phyloP scores from a whole-genome alignment of 2,888 invertebrate species.

The Hetaerina titia region DNA sequence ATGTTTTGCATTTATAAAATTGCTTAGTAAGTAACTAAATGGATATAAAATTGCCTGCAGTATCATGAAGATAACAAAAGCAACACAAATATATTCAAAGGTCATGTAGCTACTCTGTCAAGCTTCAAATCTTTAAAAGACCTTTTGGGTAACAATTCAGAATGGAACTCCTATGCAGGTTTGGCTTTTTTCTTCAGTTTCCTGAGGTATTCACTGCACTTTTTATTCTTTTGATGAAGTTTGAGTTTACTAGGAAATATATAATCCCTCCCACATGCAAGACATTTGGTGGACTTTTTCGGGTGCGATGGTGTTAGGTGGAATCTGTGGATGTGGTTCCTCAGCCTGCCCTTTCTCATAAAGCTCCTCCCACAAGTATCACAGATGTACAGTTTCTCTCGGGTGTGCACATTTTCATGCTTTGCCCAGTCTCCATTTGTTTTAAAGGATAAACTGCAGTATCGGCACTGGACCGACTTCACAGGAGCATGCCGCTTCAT shows the following conservation, averaged over 20 bases:
- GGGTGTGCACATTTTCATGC: slow-evolving; percentile 44
- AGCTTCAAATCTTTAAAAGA: too few species aligned
- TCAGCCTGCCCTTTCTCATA: slow-evolving; percentile 41
- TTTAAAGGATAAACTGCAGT: neutral
- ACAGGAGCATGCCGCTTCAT: neutral
- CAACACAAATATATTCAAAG: neutral
- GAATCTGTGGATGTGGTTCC: neutral
- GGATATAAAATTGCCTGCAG: neutral
- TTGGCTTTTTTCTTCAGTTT: neutral
- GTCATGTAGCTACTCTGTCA: too few species aligned
- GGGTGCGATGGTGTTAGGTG: neutral
- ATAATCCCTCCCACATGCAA: slow-evolving; percentile 39
- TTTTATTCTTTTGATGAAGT: slow-evolving; percentile 43
- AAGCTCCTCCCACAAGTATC: slow-evolving; percentile 25
- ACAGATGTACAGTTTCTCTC: slow-evolving; percentile 36
- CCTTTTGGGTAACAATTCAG: neutral
- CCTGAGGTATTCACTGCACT: neutral
- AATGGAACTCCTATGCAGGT: neutral
- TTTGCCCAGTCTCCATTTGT: slow-evolving; percentile 37
- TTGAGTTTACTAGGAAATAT: slow-evolving; percentile 31
- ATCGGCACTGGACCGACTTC: neutral
- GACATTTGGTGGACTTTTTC: neutral
- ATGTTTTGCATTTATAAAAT: too few species aligned
- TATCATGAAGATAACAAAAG: neutral
- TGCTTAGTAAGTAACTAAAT: too few species aligned